These are phyloP conservation scores for Pipistrellus nathusii DNA, from an alignment of 2,797 vertebrate species.

Conservation along the genomic window DNA sequence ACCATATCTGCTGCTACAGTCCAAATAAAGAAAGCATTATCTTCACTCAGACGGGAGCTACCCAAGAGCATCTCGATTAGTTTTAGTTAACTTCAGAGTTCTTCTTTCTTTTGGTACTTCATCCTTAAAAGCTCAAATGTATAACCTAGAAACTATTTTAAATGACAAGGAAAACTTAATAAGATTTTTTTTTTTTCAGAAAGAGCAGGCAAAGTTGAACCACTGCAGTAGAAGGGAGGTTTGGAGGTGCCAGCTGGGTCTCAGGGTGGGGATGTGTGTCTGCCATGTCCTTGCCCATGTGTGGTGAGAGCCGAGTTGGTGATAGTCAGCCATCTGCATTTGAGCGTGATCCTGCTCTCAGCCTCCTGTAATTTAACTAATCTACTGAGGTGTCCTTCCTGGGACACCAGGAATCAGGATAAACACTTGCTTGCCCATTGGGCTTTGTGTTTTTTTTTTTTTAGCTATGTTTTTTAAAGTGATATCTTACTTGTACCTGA, in stretches of 20 bases:
- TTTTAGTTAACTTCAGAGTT: constrained; percentile 49
- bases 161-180: neutral
- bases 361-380: neutral
- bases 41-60: neutral
- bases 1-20: neutral
- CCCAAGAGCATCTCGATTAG: neutral
- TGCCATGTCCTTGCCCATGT: neutral
- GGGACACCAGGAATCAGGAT: neutral
- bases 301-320: no score
- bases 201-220: neutral
- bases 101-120: neutral
- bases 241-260: neutral
- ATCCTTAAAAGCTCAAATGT: neutral
- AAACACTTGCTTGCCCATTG: neutral
- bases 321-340: neutral
- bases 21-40: neutral
- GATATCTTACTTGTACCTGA: neutral
- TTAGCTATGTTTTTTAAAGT: neutral
- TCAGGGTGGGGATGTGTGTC: neutral
- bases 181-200: neutral
- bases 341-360: neutral
- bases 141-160: neutral
- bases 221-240: neutral
- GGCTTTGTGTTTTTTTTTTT: neutral
- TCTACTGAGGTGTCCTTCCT: neutral